A percentile compares a stretch with the other conserved stretches of the same genome.
phyloP scores from a whole-genome alignment of 2,113 vertebrate species.

The Etia nguti region DNA sequence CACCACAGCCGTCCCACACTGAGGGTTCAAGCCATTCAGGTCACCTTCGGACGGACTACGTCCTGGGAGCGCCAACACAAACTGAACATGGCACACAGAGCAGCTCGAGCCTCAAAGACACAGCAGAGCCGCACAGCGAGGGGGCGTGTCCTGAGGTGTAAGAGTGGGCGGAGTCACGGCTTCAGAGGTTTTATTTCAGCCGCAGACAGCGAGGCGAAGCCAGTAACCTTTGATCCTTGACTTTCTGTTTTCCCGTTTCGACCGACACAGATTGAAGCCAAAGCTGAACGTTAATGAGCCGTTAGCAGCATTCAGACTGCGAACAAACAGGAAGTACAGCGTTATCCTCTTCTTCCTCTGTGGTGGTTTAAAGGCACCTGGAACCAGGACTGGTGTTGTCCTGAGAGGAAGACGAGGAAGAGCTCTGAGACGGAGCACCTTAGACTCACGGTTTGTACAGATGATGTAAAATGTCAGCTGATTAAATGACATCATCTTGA shows the following conservation, averaged over 20 bases:
- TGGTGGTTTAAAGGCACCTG: background rate
- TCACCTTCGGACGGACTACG: background rate
- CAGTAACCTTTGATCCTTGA: background rate
- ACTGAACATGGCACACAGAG: background rate
- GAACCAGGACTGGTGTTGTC: background rate
- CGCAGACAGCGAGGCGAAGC: background rate
- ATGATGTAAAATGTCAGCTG: background rate
- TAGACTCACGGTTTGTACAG: background rate
- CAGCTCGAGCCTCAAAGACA: background rate
- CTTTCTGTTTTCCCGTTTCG: background rate
- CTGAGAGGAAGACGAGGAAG: background rate
- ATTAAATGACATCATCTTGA: background rate
- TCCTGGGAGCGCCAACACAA: background rate
- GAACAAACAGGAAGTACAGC: background rate
- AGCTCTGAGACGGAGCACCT: background rate
- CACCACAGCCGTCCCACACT: background rate
- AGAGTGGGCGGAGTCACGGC: background rate
- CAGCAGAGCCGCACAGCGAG: background rate
- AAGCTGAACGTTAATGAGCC: background rate
- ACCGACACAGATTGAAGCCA: background rate
- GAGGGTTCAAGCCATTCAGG: constrained; percentile 2
- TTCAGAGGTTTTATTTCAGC: background rate
- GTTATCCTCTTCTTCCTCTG: background rate
- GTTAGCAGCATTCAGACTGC: background rate
- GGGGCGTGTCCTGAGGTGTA: background rate